Conservation (phyloP, 2,888 invertebrate genomes). For the Heteromurus nitidus region DNA sequence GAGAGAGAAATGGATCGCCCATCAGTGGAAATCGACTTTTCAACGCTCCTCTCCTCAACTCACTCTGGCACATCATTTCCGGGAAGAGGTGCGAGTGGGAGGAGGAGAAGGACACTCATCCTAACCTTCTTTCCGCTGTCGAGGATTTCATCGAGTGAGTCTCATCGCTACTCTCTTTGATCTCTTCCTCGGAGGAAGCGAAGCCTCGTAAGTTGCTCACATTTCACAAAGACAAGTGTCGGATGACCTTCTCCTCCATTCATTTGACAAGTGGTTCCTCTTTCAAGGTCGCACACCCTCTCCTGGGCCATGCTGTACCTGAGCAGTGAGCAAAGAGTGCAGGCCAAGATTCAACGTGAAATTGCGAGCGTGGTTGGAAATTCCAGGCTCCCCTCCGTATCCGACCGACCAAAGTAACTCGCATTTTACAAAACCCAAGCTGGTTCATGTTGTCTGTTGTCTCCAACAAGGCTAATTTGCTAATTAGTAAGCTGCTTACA, state of each 20-base stretch:
- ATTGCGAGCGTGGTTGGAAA: slow-evolving; percentile 47
- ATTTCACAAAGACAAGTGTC: too few species aligned
- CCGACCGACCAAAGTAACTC: slow-evolving; percentile 40
- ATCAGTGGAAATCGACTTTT: background rate
- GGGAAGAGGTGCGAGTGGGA: background rate
- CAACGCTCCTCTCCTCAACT: background rate
- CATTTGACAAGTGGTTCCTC: too few species aligned
- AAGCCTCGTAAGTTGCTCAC: slow-evolving; percentile 5
- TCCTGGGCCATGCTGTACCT: slow-evolving; percentile 52
- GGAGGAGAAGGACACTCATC: background rate
- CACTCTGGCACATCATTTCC: background rate
- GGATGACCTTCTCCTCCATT: too few species aligned
- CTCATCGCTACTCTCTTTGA: slow-evolving; percentile 47
- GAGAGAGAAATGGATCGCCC: background rate
- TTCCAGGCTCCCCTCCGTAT: slow-evolving; percentile 22
- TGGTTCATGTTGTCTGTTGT: too few species aligned
- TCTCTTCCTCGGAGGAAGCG: slow-evolving; percentile 64
- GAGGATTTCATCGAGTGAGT: background rate
- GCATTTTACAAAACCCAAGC: too few species aligned
- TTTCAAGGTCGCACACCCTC: slow-evolving; percentile 41
- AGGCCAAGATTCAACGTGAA: slow-evolving; percentile 55
- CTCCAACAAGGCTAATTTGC: too few species aligned
- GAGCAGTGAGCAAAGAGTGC: slow-evolving; percentile 33
- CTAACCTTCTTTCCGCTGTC: background rate
- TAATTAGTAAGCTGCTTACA: too few species aligned